Base-by-base conservation (phyloP, 2,888 invertebrate species). In the Priocnemis perturbator region DNA sequence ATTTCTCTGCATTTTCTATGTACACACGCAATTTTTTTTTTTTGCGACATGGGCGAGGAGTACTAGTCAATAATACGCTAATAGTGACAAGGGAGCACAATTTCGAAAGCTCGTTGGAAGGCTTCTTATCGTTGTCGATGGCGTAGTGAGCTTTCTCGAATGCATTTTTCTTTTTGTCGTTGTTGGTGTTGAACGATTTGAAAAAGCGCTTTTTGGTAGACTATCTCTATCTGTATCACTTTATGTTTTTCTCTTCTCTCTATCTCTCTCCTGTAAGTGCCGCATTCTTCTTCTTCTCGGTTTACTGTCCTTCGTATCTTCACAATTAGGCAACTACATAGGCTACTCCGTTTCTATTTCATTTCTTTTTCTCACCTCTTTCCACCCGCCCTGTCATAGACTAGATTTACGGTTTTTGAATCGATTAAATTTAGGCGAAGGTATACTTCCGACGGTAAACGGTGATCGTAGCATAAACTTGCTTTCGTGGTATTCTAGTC, bases 91-190 rank as follows among this genome's bases (percentile, higher is more conserved):
- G 37, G 14, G 37, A 37, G 37, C 37, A 37, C 48, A 26, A n/a
- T 59, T 59, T n/a, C 14, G 60, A 60, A 23, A 48, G 26, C 48
- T 23, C 48, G 19, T 37, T 48, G 26, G 21, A 5, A n/a, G 20
- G 45, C 4, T 59, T 55, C 58, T 30, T 63, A 15, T 56, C 21
- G 37, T 48, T 61, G 15, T 62, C n/a, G 56, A 60, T 15, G 17
- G 58, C 50, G 67, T 76, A 78, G 73, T 77, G 74, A 76, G 78
- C 79, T 81, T 78, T 74, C 63, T 73, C 77, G 73, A 81, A 83
- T 83, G 83, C 79, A 83, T 83, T 82, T 79, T 76, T 74, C 64
- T 67, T 68, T 64, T 72, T 71, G 64, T 78, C 75, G 75, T 76
- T 75, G 69, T 72, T 68, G 70, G 65, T 64, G 65, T 66, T 68